These are phyloP conservation scores for Labeo calbasu DNA, from an alignment of 2,797 vertebrate genomes.

Conservation along the genomic window DNA sequence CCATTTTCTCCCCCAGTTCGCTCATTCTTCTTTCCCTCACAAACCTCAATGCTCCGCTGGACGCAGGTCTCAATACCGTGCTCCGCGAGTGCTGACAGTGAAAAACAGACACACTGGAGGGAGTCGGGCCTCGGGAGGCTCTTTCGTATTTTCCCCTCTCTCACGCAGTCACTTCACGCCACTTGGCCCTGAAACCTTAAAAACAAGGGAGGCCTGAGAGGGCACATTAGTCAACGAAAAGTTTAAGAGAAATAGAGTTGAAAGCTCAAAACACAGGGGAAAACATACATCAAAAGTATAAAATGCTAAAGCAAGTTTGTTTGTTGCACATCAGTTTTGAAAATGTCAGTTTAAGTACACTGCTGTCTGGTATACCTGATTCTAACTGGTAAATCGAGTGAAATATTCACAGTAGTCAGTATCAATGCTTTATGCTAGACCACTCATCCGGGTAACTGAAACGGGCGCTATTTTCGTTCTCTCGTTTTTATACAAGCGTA, in stretches of 20 bases:
- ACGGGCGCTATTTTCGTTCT: neutral
- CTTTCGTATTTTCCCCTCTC: constrained; percentile 10
- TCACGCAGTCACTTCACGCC: constrained; percentile 5
- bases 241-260: constrained; percentile 16
- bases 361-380: neutral
- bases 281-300: constrained; percentile 10
- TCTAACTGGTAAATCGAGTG: neutral
- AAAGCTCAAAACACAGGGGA: neutral
- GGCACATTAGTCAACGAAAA: constrained; percentile 36
- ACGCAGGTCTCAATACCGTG: constrained; percentile 27
- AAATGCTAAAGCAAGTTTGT: neutral
- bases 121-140: constrained; percentile 27
- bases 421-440: neutral
- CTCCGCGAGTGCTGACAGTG: constrained; percentile 43
- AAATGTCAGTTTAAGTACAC: neutral
- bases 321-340: neutral
- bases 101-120: constrained; percentile 45
- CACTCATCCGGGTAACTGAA: neutral
- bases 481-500: neutral
- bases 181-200: constrained; percentile 33
- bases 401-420: neutral
- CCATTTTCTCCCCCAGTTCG: constrained; percentile 61
- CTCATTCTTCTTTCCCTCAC: constrained; percentile 51
- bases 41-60: constrained; percentile 44
- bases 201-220: constrained; percentile 22